Percentiles rank a stretch among this genome's conserved stretches.
Conservation (phyloP, 2,113 vertebrate species). For the Felis chaus region DNA sequence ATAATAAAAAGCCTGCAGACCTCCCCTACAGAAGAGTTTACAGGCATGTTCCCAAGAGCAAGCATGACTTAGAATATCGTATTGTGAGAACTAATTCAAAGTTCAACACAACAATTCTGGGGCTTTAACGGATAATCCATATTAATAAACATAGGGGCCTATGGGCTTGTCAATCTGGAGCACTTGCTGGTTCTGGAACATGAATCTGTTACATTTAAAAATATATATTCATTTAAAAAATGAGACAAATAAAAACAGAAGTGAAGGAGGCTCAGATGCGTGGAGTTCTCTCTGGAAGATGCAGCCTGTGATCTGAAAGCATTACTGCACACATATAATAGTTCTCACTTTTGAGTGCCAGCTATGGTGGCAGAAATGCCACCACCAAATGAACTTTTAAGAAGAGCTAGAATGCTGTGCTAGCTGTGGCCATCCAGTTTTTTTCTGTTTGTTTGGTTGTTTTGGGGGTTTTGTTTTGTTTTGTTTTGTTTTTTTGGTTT, state of each 20-base stretch:
- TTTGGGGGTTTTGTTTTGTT: not conserved
- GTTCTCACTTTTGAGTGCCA: not conserved
- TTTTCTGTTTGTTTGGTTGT: no score
- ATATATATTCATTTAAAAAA: slow-evolving; percentile 31
- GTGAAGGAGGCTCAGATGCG: slow-evolving; percentile 29
- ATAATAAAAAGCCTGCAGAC: not conserved
- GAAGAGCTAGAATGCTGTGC: not conserved
- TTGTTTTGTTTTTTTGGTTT: not conserved
- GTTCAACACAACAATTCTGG: not conserved
- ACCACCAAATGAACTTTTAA: not conserved
- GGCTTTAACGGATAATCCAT: not conserved
- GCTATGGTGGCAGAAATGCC: not conserved
- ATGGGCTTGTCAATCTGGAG: not conserved
- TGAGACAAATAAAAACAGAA: slow-evolving; percentile 41
- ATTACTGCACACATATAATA: not conserved
- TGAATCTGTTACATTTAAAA: slow-evolving; percentile 3
- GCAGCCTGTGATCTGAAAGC: not conserved
- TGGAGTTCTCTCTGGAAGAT: not conserved
- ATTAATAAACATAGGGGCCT: not conserved
- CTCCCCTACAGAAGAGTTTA: not conserved
- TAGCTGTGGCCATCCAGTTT: not conserved
- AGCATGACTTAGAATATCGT: not conserved
- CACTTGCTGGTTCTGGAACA: slow-evolving; percentile 4
- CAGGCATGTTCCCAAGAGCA: not conserved
- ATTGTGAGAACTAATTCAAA: slow-evolving; percentile 2